Percentiles rank a stretch among this genome's conserved stretches.
These are phyloP conservation scores for Melangyna quadrimaculata DNA, from an alignment of 2,888 invertebrate species.

Conservation along the genomic window DNA sequence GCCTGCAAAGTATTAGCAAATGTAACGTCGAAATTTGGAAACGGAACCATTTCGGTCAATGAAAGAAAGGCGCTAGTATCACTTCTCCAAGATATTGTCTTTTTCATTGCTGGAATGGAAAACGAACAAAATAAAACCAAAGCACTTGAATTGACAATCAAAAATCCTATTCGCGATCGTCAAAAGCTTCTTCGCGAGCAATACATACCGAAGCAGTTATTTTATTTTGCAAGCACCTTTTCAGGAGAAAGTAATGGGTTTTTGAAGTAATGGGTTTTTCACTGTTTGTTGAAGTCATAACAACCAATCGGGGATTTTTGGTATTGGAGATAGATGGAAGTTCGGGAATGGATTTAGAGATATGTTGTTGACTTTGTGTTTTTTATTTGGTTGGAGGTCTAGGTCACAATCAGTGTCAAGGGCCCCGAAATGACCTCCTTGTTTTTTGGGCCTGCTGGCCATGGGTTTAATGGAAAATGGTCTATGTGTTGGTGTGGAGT, in stretches of 20 bases:
- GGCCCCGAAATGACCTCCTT: no score
- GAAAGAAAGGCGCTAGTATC: constrained; percentile 89
- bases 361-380: no score
- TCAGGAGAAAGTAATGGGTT: constrained; percentile 88
- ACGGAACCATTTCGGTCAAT: constrained; percentile 94
- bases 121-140: constrained; percentile 97
- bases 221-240: constrained; percentile 88
- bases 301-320: no score
- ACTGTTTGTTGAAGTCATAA: no score
- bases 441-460: no score
- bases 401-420: no score
- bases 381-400: no score
- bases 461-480: no score
- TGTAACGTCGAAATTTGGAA: constrained; percentile 90
- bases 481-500: no score
- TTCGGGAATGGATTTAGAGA: no score
- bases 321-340: no score
- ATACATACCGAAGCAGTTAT: constrained; percentile 96
- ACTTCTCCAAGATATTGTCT: constrained; percentile 96
- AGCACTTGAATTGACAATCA: constrained; percentile 93
- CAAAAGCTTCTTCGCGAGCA: constrained; percentile 98
- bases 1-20: constrained; percentile 96
- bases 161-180: constrained; percentile 94
- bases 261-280: no score
- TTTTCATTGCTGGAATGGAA: constrained; percentile 97